These are phyloP conservation scores for Ditylenchus weischeri DNA, from an alignment of 2,888 invertebrate genomes.

Conservation along the genomic window DNA sequence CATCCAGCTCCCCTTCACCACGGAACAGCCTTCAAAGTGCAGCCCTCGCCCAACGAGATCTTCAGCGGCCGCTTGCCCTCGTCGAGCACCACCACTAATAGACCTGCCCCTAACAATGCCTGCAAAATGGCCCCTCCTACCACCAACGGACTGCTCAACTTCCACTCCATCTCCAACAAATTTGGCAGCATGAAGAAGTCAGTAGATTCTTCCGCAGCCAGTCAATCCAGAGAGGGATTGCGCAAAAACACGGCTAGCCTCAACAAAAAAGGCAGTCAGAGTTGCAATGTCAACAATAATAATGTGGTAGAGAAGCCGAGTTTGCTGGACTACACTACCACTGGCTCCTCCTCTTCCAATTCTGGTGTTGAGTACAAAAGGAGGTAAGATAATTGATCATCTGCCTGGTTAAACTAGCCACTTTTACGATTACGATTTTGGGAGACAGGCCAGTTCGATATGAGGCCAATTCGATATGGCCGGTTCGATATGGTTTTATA, in stretches of 20 bases:
- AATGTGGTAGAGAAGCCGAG: not conserved
- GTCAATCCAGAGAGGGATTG: not conserved
- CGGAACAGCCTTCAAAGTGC: not conserved
- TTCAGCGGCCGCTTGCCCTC: not conserved
- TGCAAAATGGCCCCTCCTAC: not conserved
- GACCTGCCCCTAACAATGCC: not conserved
- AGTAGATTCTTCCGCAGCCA: not conserved
- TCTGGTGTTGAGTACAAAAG: constrained; percentile 24
- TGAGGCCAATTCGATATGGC: too few relatives aligned
- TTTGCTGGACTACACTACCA: constrained; percentile 14
- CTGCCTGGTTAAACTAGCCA: too few relatives aligned
- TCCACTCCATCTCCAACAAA: not conserved
- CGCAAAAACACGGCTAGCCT: constrained; percentile 1
- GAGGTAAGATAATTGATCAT: not conserved
- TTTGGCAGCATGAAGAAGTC: constrained; percentile 9
- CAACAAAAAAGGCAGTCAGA: not conserved
- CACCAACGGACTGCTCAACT: not conserved
- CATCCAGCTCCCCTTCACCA: constrained; percentile 5
- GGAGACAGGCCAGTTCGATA: too few relatives aligned
- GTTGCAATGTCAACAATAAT: not conserved
- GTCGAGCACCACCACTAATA: constrained; percentile 3
- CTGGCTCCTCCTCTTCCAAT: constrained; percentile 19
- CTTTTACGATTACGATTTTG: too few relatives aligned
- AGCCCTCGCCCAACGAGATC: not conserved
- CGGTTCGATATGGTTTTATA: too few relatives aligned